Conservation (phyloP, 1,140 invertebrate genomes). For the Phenacoccus solenopsis region DNA sequence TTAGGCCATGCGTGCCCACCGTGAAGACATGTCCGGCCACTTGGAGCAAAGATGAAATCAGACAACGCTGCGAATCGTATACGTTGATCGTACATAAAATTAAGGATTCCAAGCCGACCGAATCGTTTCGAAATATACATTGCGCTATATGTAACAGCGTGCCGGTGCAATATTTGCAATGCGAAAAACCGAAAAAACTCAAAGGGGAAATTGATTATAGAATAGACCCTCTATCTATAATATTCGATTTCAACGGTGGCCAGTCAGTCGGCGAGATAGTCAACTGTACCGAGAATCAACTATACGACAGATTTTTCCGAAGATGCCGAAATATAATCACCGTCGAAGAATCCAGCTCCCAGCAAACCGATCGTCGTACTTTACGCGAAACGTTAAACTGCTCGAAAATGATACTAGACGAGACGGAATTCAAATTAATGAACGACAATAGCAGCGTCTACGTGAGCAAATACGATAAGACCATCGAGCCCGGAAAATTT, state of each 20-base stretch:
- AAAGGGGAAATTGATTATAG: constrained; percentile 34
- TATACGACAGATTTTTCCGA: not conserved
- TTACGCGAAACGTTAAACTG: constrained; percentile 26
- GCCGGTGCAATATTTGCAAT: constrained; percentile 32
- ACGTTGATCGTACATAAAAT: constrained; percentile 35
- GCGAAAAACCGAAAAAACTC: constrained; percentile 28
- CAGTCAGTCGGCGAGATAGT: not conserved
- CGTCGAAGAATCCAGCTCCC: not conserved
- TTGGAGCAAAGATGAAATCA: constrained; percentile 32
- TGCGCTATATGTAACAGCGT: constrained; percentile 44
- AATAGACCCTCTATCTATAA: not conserved
- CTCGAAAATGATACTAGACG: constrained; percentile 34
- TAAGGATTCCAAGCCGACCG: constrained; percentile 16
- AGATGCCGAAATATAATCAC: not conserved
- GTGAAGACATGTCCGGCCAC: constrained; percentile 31
- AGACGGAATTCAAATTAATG: constrained; percentile 32
- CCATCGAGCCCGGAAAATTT: constrained; percentile 31
- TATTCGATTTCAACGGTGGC: not conserved
- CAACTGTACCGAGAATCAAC: not conserved
- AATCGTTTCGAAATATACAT: constrained; percentile 40
- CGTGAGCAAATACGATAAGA: constrained; percentile 33
- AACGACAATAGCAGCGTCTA: constrained; percentile 35
- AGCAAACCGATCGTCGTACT: not conserved
- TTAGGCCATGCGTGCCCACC: constrained; percentile 28
- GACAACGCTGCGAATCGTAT: constrained; percentile 32